phyloP scores from a whole-genome alignment of 2,113 vertebrate species.

The Sus scrofa region T2T-Sscrofa CM000819.6:130514001-130514500 shows the following conservation, averaged over 20 bases:
- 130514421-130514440: background rate
- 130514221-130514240: background rate
- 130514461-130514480: conserved; percentile 4
- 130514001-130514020: background rate
- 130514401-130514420: background rate
- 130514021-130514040: background rate
- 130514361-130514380: conserved; percentile 53
- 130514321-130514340: conserved; percentile 39
- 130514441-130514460: background rate
- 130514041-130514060: background rate
- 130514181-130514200: background rate
- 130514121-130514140: background rate
- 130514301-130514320: conserved; percentile 2
- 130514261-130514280: background rate
- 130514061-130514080: background rate
- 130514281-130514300: conserved; percentile 6
- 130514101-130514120: background rate
- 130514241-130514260: background rate
- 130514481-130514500: background rate
- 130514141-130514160: background rate
- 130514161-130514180: background rate
- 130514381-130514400: background rate
- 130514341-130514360: background rate
- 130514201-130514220: background rate
- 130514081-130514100: background rate